Evolutionary conservation across 2,888 invertebrate species (phyloP).

Genomic region (Odontomyia ornata): DNA sequence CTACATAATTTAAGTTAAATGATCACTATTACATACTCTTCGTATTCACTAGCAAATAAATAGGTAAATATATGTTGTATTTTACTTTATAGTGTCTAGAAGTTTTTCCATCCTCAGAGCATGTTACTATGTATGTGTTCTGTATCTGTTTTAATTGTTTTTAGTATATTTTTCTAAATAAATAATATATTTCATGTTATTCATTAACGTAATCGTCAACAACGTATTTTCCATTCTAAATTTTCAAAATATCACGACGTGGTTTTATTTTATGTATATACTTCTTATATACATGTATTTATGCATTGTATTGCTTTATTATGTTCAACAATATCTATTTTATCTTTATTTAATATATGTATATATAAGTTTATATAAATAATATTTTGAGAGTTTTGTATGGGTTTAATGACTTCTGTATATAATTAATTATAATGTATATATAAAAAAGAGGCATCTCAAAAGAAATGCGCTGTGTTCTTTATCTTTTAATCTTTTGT

Average conservation of each 20-base stretch:
- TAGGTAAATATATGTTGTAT: slow-evolving; percentile 42
- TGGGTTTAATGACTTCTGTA: slow-evolving; percentile 46
- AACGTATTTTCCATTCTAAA: slow-evolving; percentile 45
- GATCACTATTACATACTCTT: slow-evolving; percentile 34
- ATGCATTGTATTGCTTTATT: slow-evolving; percentile 46
- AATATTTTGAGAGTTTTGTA: slow-evolving; percentile 47
- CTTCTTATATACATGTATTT: slow-evolving; percentile 49
- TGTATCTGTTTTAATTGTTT: slow-evolving; percentile 33
- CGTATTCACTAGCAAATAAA: slow-evolving; percentile 51
- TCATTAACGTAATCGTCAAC: slow-evolving; percentile 46
- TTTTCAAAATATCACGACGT: slow-evolving; percentile 47
- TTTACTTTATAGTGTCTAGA: slow-evolving; percentile 29
- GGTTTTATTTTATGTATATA: slow-evolving; percentile 49
- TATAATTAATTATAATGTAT: slow-evolving; percentile 46
- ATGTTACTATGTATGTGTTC: slow-evolving; percentile 34
- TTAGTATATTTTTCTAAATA: slow-evolving; percentile 46
- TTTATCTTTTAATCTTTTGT: slow-evolving; percentile 35
- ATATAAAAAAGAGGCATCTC: slow-evolving; percentile 54
- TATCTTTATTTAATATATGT: slow-evolving; percentile 48
- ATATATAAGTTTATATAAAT: slow-evolving; percentile 51
- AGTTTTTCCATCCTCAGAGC: slow-evolving; percentile 34
- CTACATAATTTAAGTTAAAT: slow-evolving; percentile 41
- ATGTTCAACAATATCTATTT: slow-evolving; percentile 48
- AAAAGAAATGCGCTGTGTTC: slow-evolving; percentile 53
- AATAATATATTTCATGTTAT: slow-evolving; percentile 44